Evolutionary conservation across 2,888 invertebrate genomes (phyloP).

Genomic region (Onthophagus sagittarius): DNA sequence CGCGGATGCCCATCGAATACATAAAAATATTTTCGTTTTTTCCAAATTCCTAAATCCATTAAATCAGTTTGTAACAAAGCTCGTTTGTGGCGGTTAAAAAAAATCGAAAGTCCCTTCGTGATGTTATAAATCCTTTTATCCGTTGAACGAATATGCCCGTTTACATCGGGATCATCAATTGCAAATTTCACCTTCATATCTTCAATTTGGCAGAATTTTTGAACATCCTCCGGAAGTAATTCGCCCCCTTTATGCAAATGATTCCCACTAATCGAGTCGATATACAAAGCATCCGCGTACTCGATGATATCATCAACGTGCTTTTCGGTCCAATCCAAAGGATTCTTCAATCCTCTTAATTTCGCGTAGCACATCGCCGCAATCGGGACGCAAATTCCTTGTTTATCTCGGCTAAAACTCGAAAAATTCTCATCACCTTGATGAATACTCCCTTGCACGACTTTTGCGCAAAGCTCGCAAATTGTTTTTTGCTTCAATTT

Average conservation of each 20-base stretch:
- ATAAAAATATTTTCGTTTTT: constrained; percentile 55
- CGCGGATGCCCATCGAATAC: constrained; percentile 63
- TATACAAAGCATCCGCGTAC: constrained; percentile 53
- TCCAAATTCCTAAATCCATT: constrained; percentile 57
- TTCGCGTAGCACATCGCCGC: constrained; percentile 58
- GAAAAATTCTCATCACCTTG: constrained; percentile 41
- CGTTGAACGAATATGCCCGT: constrained; percentile 42
- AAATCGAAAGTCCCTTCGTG: constrained; percentile 55
- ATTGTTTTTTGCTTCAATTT: constrained; percentile 40
- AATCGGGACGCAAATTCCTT: constrained; percentile 57
- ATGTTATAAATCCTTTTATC: constrained; percentile 46
- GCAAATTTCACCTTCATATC: constrained; percentile 46
- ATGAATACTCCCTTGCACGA: constrained; percentile 42
- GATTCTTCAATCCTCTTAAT: constrained; percentile 56
- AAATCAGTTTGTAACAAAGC: constrained; percentile 49
- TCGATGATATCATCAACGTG: constrained; percentile 58
- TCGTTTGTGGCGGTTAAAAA: constrained; percentile 53
- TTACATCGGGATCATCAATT: constrained; percentile 43
- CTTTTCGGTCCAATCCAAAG: constrained; percentile 59
- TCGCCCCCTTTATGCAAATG: constrained; percentile 38
- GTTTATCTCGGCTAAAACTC: constrained; percentile 41
- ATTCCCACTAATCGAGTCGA: constrained; percentile 37
- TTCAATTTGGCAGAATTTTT: constrained; percentile 28
- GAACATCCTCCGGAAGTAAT: constrained; percentile 16
- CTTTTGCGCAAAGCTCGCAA: constrained; percentile 44